Evolutionary conservation across 2,113 vertebrate genomes (phyloP).

Genomic region (Sander vitreus): DNA sequence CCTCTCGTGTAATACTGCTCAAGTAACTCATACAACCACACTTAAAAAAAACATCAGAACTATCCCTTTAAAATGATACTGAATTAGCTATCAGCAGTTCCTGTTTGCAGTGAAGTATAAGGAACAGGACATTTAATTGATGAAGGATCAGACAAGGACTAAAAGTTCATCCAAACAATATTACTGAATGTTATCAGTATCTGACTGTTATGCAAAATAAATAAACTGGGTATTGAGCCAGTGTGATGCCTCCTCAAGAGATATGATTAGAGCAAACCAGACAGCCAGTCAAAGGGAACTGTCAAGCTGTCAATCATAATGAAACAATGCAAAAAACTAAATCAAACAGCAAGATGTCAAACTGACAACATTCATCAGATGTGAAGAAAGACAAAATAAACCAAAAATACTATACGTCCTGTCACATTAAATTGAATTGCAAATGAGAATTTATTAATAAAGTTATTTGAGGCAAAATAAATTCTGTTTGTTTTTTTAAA

Average conservation of each 20-base stretch:
- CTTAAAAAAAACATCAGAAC: too few species aligned
- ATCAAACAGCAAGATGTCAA: constrained; percentile 1
- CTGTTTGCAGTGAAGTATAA: too few species aligned
- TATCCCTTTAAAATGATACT: too few species aligned
- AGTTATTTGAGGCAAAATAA: too few species aligned
- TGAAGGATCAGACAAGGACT: not conserved
- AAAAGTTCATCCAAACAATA: not conserved
- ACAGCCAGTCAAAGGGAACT: constrained; percentile 33
- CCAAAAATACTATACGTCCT: too few species aligned
- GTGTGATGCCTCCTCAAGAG: not conserved
- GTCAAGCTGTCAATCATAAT: constrained; percentile 43
- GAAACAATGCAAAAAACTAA: not conserved
- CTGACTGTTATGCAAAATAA: not conserved
- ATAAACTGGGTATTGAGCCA: not conserved
- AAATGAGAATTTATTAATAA: not conserved
- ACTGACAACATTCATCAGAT: constrained; percentile 2
- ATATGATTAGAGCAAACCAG: constrained; percentile 12
- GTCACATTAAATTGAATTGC: not conserved
- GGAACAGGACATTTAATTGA: too few species aligned
- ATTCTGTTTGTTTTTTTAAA: too few species aligned
- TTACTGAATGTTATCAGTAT: not conserved
- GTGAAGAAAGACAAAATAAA: not conserved
- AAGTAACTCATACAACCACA: too few species aligned
- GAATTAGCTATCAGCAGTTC: too few species aligned
- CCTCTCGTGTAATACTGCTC: too few species aligned